These are phyloP conservation scores for Momotus momota DNA, from an alignment of 2,797 vertebrate genomes.

Conservation along the genomic window DNA sequence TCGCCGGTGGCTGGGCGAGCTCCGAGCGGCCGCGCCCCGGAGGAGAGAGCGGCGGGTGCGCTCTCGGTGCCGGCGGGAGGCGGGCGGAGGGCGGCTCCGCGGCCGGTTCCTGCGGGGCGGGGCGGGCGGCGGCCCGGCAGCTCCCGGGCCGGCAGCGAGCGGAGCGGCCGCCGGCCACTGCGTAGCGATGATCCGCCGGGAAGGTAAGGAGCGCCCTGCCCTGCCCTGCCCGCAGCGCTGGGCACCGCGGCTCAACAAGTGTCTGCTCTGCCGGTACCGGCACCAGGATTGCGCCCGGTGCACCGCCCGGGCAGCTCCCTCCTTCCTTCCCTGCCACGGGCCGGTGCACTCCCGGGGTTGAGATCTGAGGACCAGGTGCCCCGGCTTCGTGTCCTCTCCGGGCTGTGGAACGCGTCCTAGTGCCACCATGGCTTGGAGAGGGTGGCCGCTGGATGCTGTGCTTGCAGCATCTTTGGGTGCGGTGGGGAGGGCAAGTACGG, in stretches of 20 bases:
- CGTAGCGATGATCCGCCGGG: constrained; percentile 54
- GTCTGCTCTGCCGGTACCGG: background rate
- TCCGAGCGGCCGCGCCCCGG: background rate
- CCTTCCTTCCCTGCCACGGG: background rate
- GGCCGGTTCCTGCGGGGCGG: background rate
- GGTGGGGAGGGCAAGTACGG: background rate
- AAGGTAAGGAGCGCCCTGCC: constrained; percentile 34
- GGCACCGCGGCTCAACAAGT: constrained; percentile 42
- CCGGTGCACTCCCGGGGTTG: background rate
- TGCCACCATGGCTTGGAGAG: background rate
- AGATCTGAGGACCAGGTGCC: rapidly evolving
- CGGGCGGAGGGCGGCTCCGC: background rate
- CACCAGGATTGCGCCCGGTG: background rate
- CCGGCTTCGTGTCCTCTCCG: background rate
- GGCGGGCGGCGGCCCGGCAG: background rate
- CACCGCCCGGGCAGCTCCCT: background rate
- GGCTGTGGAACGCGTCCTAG: background rate
- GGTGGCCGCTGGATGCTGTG: background rate
- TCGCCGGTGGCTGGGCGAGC: background rate
- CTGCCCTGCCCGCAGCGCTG: background rate
- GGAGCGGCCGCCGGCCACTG: background rate
- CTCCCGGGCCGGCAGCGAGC: background rate
- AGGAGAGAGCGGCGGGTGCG: background rate
- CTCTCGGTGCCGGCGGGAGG: background rate
- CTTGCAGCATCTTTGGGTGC: background rate